A percentile compares a stretch with the other conserved stretches of the same genome.
phyloP scores from a whole-genome alignment of 1,140 invertebrate species.

The Nymphalis io region DNA sequence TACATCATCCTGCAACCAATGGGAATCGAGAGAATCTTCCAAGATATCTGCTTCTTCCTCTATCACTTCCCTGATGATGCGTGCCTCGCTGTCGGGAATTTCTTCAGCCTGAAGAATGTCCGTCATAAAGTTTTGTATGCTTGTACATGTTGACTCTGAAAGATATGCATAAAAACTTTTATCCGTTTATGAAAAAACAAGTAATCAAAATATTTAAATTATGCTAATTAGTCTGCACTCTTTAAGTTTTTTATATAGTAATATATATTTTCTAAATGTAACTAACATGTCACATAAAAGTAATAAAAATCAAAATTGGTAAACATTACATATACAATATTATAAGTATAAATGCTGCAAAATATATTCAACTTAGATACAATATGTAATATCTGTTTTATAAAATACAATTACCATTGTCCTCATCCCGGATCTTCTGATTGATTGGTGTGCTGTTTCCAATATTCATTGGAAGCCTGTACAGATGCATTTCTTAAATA shows the following conservation, averaged over 20 bases:
- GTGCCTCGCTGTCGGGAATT: slow-evolving; percentile 59
- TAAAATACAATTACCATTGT: slow-evolving; percentile 54
- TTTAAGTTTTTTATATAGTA: too few relatives aligned
- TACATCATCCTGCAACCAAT: slow-evolving; percentile 68
- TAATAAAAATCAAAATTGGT: too few relatives aligned
- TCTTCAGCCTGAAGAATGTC: slow-evolving; percentile 63
- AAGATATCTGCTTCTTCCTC: slow-evolving; percentile 66
- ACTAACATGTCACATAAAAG: too few relatives aligned
- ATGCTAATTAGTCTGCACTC: too few relatives aligned
- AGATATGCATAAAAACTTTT: slow-evolving; percentile 18
- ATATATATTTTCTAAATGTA: too few relatives aligned
- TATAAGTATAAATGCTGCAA: too few relatives aligned
- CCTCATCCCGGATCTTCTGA: slow-evolving; percentile 61
- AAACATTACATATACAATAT: too few relatives aligned
- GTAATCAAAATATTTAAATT: not conserved
- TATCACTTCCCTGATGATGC: slow-evolving; percentile 66
- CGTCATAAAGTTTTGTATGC: slow-evolving; percentile 70
- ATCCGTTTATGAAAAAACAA: too few relatives aligned
- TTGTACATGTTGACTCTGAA: slow-evolving; percentile 72
- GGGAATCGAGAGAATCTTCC: slow-evolving; percentile 67
- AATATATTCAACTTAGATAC: too few relatives aligned
- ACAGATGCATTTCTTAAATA: too few relatives aligned
- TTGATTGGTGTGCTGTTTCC: slow-evolving; percentile 56
- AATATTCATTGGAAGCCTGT: slow-evolving; percentile 57
- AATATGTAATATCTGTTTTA: not conserved